Conservation (phyloP, 2,888 invertebrate species). For the Hirudinaria manillensis region DNA sequence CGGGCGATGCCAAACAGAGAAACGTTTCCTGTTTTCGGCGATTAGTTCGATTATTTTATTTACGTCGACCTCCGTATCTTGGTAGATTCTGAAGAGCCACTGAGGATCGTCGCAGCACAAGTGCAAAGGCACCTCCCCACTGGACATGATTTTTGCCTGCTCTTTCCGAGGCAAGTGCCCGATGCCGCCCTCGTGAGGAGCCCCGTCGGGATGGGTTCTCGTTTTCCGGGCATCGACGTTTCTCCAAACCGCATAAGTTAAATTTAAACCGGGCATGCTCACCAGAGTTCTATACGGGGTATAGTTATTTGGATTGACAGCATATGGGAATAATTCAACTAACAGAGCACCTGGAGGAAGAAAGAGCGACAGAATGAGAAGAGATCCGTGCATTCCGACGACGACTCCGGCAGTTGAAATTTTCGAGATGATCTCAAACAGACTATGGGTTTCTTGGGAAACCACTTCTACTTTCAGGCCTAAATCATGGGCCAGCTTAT, state of each 20-base stretch:
- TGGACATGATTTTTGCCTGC: constrained; percentile 47
- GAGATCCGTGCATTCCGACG: constrained; percentile 57
- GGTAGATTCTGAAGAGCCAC: constrained; percentile 58
- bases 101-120: constrained; percentile 56
- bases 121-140: constrained; percentile 51
- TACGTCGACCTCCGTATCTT: constrained; percentile 56
- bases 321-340: constrained; percentile 58
- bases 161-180: constrained; percentile 47
- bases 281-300: constrained; percentile 55
- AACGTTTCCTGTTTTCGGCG: constrained; percentile 34
- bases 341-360: constrained; percentile 51
- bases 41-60: constrained; percentile 41
- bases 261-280: constrained; percentile 46
- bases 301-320: constrained; percentile 54
- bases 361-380: constrained; percentile 54
- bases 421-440: constrained; percentile 46
- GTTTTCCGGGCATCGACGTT: constrained; percentile 50
- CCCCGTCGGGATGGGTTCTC: constrained; percentile 51
- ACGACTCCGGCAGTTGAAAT: constrained; percentile 45
- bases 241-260: constrained; percentile 54
- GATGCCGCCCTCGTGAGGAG: constrained; percentile 53
- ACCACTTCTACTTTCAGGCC: constrained; percentile 45
- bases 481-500: constrained; percentile 43
- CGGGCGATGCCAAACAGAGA: background rate
- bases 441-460: constrained; percentile 44